Percentiles rank a stretch among this genome's conserved stretches.
Evolutionary conservation across 2,888 invertebrate genomes (phyloP).

Genomic region (Euproctis similis): DNA sequence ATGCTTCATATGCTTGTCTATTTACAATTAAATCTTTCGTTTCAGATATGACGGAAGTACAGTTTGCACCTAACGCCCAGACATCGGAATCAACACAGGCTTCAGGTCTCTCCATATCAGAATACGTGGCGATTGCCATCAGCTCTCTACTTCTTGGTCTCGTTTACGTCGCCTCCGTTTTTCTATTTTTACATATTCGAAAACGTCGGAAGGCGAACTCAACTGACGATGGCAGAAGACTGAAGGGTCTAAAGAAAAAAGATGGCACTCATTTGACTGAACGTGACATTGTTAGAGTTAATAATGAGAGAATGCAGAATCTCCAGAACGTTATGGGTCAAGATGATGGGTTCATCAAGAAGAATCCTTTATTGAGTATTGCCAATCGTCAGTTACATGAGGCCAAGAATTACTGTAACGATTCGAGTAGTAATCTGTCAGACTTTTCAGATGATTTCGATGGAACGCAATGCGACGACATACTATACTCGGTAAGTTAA

Average conservation of each 20-base stretch:
- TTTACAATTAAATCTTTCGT: constrained; percentile 19
- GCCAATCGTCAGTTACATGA: constrained; percentile 78
- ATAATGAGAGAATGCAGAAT: constrained; percentile 53
- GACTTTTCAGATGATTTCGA: constrained; percentile 77
- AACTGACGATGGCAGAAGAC: constrained; percentile 57
- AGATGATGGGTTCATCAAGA: constrained; percentile 84
- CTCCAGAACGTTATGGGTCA: constrained; percentile 66
- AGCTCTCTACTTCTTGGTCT: constrained; percentile 89
- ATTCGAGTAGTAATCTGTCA: constrained; percentile 78
- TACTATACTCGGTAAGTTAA: constrained; percentile 47
- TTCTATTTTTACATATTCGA: constrained; percentile 86
- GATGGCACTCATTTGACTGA: constrained; percentile 60
- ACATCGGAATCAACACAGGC: constrained; percentile 70
- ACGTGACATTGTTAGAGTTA: constrained; percentile 63
- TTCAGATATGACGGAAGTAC: constrained; percentile 87
- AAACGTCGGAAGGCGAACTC: constrained; percentile 75
- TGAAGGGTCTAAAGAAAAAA: constrained; percentile 55
- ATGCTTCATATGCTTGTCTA: no score
- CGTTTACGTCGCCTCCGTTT: constrained; percentile 90
- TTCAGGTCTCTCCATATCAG: constrained; percentile 81
- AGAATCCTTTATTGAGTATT: constrained; percentile 81
- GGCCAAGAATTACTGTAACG: constrained; percentile 49
- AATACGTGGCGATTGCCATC: constrained; percentile 89
- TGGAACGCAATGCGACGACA: constrained; percentile 48
- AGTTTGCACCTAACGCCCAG: constrained; percentile 81